Evolutionary conservation across 2,888 invertebrate genomes (phyloP), one percentile per base, ranked within the genome.

Genomic region (Melinopterus prodromus): DNA sequence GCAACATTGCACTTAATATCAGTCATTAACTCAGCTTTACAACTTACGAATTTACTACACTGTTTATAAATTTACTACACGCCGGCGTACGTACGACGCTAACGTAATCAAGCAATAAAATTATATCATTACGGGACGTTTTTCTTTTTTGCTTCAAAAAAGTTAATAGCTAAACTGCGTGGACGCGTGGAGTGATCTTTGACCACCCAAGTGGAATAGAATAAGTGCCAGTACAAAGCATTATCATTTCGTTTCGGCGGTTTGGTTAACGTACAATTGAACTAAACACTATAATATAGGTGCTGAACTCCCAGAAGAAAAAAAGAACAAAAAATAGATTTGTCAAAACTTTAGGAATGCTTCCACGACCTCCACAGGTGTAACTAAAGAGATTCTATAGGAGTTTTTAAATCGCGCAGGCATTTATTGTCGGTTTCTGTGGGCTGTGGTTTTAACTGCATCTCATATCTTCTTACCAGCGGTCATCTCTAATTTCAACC

Each of bases 401-500:
- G 53, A 7, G 53, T 9, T 53, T 53, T 53, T 53, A 9, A 9
- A 9, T 53, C 7, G 7, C 53, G 53, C 5, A 53, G 53, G 53
- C 53, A 12, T 26, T 26, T 53, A 53, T 53, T 53, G 53, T 53
- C 53, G 53, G 53, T 53, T 53, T 53, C 53, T 53, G 9, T 53
- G 53, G 53, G 53, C 53, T 53, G 53, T 53, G 53, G 53, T 53
- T 26, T 26, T 53, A 74, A 74, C 74, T 26, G 26, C 35, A 74
- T 74, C 37, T 0, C 7, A 74, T 74, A 71, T 71, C 26, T 9
- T n/a, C 7, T 26, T 16, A 74, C 37, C 74, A 16, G 74, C 71
- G 53, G 37, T 77, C 78, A 26, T 78, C 37, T 69, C 16, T 78
- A 74, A 71, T 70, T 38, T 26, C 70, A 7, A 53, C 53, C 26